These are phyloP conservation scores for Rhynchomys soricoides DNA, from an alignment of 2,113 vertebrate species.

Conservation along the genomic window DNA sequence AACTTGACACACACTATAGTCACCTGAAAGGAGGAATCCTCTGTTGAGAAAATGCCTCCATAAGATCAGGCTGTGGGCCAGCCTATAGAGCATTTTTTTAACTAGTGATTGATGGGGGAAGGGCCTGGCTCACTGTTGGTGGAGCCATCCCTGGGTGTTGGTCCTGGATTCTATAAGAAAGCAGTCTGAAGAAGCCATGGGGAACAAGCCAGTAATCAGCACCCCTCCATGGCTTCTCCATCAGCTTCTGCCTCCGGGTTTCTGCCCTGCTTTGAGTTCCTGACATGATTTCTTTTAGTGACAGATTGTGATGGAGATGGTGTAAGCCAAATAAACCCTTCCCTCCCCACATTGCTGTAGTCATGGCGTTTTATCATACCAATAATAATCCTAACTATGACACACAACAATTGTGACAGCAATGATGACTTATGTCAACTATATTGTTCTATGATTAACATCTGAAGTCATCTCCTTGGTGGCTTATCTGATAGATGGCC, in stretches of 20 bases:
- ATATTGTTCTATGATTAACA: background rate
- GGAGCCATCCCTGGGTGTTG: background rate
- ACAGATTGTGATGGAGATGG: background rate
- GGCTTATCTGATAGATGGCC: background rate
- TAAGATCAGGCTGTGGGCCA: background rate
- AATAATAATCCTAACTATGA: background rate
- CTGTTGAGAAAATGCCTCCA: background rate
- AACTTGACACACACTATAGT: background rate
- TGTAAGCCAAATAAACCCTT: background rate
- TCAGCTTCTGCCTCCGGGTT: background rate
- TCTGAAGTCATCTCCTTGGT: background rate
- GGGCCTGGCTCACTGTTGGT: background rate
- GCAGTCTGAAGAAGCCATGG: background rate
- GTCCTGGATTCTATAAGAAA: background rate
- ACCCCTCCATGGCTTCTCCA: background rate
- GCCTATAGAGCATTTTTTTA: background rate
- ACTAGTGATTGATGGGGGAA: background rate
- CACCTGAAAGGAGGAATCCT: background rate
- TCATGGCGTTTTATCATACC: background rate
- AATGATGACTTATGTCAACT: background rate
- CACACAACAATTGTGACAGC: background rate
- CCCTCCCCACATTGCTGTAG: background rate
- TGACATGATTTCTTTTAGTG: background rate
- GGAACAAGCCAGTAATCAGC: background rate
- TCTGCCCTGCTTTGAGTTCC: background rate